Conservation (phyloP, 2,113 vertebrate genomes). For the Connochaetes taurinus region DNA sequence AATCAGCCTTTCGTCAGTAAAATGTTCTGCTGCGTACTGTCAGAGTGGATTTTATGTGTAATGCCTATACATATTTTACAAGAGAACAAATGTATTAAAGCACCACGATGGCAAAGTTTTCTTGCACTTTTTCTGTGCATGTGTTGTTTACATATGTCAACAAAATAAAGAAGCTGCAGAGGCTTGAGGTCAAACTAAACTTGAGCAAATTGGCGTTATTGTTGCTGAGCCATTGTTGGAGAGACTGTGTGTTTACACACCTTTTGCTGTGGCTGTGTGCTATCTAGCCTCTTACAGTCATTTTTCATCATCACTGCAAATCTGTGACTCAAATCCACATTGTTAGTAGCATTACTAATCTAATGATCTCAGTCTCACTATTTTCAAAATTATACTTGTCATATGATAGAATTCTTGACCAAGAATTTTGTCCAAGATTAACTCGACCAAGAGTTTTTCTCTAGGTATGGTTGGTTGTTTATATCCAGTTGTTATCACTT, state of each 20-base stretch:
- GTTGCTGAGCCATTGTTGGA: neutral
- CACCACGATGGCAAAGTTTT: neutral
- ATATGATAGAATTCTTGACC: neutral
- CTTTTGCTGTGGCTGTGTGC: neutral
- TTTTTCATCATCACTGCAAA: neutral
- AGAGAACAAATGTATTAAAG: neutral
- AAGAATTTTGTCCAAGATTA: neutral
- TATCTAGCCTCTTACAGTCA: neutral
- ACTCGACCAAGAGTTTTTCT: neutral
- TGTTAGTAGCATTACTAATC: neutral
- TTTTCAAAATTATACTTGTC: constrained; percentile 4
- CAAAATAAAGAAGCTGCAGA: neutral
- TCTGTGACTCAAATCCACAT: neutral
- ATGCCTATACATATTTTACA: neutral
- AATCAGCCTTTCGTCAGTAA: neutral
- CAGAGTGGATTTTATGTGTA: neutral
- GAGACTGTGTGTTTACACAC: neutral
- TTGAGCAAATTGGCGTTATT: neutral
- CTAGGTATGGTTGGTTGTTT: neutral
- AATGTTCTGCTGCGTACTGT: neutral
- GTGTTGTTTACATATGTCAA: neutral
- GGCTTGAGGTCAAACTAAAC: neutral
- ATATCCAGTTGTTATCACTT: neutral
- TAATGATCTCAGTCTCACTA: neutral
- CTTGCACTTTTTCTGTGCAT: neutral